Conservation (phyloP, 30 jellyfish, hydroid and myxozoan species). For the Pseudorhiza aurosa region DNA sequence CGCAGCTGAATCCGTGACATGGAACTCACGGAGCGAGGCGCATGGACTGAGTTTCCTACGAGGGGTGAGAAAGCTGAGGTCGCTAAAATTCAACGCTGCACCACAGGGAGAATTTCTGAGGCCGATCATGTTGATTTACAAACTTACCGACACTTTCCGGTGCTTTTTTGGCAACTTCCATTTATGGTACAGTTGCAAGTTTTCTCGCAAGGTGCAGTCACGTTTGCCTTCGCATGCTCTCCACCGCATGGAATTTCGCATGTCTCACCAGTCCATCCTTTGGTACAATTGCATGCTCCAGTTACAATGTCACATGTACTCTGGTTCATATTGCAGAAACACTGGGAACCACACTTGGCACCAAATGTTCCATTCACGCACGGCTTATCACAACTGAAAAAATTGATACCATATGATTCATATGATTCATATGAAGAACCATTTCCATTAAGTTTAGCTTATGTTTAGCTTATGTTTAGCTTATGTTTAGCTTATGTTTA, state of each 20-base stretch:
- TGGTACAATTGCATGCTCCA: conserved; percentile 61
- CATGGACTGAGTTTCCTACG: no score
- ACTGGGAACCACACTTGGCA: conserved; percentile 22
- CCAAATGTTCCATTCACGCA: conserved; percentile 62
- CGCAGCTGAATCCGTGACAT: no score
- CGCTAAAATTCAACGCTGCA: no score
- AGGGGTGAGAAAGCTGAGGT: no score
- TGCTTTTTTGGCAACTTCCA: conserved; percentile 60
- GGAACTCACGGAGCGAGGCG: no score
- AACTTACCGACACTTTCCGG: conserved; percentile 79
- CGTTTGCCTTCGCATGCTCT: conserved; percentile 4
- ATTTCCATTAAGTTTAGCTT: no score
- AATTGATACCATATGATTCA: no score
- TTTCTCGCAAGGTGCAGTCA: conserved; percentile 55
- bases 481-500: no score
- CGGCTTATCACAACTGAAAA: conserved; percentile 44
- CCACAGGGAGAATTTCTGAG: no score
- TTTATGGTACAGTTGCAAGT: conserved; percentile 69
- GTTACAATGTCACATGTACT: conserved; percentile 28
- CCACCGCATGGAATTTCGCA: conserved; percentile 51
- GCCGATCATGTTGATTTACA: neutral
- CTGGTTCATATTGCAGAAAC: conserved; percentile 45
- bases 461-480: no score
- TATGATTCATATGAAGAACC: no score
- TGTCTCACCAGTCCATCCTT: conserved; percentile 57